Conservation (phyloP, 2,113 vertebrate genomes). For the Cettia cetti region DNA sequence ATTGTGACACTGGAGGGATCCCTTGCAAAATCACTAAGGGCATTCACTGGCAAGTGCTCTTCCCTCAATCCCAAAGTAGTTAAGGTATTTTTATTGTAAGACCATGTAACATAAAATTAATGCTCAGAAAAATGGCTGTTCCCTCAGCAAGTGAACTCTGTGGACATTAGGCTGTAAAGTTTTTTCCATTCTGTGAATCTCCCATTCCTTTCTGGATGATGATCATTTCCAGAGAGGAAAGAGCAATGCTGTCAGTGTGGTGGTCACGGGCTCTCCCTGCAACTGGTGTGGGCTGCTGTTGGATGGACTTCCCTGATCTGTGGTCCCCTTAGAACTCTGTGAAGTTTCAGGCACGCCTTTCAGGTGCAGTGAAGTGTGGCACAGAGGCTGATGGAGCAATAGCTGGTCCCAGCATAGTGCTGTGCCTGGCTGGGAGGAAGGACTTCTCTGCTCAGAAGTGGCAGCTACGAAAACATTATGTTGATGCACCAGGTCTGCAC, state of each 20-base stretch:
- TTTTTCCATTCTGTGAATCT: not conserved
- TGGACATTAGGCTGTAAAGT: not conserved
- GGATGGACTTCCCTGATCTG: not conserved
- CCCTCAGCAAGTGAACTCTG: not conserved
- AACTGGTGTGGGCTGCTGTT: not conserved
- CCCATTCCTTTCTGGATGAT: not conserved
- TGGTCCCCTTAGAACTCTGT: rapidly evolving
- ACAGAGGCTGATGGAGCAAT: not conserved
- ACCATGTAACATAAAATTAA: not conserved
- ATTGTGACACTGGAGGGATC: not conserved
- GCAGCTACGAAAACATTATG: rapidly evolving
- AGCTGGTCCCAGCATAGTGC: not conserved
- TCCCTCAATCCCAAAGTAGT: not conserved
- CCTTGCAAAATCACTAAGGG: not conserved
- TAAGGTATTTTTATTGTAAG: not conserved
- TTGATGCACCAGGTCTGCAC: not conserved
- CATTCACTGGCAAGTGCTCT: not conserved
- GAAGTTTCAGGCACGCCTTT: not conserved
- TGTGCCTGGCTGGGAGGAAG: not conserved
- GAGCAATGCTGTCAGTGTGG: not conserved
- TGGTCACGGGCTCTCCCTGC: not conserved
- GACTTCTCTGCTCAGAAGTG: not conserved
- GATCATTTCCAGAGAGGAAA: not conserved
- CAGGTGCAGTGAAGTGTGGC: not conserved
- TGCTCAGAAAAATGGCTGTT: not conserved